A percentile compares a stretch with the other conserved stretches of the same genome.
phyloP scores from a whole-genome alignment of 2,888 invertebrate species.

The Nemapogon koenigi region DNA sequence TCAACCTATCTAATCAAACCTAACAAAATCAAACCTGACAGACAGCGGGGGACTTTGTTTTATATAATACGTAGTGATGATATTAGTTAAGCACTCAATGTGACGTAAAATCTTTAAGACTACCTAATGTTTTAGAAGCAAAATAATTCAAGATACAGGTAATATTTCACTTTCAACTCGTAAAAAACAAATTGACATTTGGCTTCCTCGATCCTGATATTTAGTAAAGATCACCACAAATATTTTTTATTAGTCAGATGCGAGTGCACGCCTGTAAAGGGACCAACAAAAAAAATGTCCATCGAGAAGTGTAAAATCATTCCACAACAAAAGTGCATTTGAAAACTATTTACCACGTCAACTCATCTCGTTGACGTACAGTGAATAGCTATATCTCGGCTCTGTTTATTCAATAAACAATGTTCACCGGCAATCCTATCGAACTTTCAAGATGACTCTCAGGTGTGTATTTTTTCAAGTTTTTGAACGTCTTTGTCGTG shows the following conservation, averaged over 20 bases:
- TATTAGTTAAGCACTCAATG: no score
- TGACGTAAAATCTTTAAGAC: no score
- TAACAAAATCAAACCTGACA: no score
- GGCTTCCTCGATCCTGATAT: no score
- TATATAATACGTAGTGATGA: no score
- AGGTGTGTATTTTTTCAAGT: slow-evolving; percentile 7
- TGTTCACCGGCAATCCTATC: slow-evolving; percentile 9
- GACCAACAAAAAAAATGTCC: slow-evolving; percentile 2
- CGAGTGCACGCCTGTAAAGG: not conserved
- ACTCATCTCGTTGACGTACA: slow-evolving; percentile 7
- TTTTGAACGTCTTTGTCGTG: slow-evolving; percentile 7
- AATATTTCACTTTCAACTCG: no score
- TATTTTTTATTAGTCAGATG: slow-evolving; percentile 9
- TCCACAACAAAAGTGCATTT: slow-evolving; percentile 7
- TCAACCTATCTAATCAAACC: no score
- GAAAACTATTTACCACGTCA: slow-evolving; percentile 10
- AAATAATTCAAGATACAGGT: no score
- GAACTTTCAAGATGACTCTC: slow-evolving; percentile 6
- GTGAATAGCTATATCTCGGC: slow-evolving; percentile 8
- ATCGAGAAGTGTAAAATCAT: slow-evolving; percentile 9
- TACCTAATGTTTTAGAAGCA: no score
- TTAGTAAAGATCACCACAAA: slow-evolving; percentile 6
- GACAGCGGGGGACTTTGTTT: no score
- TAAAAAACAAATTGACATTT: no score
- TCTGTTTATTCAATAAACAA: slow-evolving; percentile 9